These are phyloP conservation scores for Montipora efflorescens DNA, from an alignment of 64 coral and sea anemone species.

Conservation along the genomic window DNA sequence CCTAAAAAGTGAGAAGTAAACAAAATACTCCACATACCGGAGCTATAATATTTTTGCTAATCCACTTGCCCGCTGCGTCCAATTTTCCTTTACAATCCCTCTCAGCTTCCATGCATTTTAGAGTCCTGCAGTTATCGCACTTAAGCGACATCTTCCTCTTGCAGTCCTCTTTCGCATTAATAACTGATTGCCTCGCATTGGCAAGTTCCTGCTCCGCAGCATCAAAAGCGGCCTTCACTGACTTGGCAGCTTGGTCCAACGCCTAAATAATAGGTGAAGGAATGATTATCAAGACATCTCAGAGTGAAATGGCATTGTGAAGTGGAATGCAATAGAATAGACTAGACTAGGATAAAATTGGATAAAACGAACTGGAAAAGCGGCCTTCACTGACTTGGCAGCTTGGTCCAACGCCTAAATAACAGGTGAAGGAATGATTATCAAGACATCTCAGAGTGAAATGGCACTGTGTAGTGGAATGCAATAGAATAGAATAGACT, in stretches of 20 bases:
- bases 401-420: constrained; percentile 84
- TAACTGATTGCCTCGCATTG: constrained; percentile 72
- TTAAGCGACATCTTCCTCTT: constrained; percentile 88
- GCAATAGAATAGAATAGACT: no score
- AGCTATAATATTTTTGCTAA: constrained; percentile 76
- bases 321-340: not conserved
- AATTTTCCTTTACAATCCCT: constrained; percentile 84
- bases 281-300: not conserved
- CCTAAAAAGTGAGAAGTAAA: not conserved
- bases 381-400: constrained; percentile 75
- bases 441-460: no score
- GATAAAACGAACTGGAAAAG: constrained; percentile 22
- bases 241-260: constrained; percentile 79
- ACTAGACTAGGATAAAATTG: no score
- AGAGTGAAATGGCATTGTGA: no score
- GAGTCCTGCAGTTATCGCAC: constrained; percentile 81
- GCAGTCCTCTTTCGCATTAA: constrained; percentile 83
- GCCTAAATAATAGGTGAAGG: constrained; percentile 30
- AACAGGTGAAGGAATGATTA: not conserved
- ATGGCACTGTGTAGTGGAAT: no score
- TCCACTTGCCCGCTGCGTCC: constrained; percentile 91
- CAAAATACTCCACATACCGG: constrained; percentile 58
- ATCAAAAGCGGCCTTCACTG: constrained; percentile 90
- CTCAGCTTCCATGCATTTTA: constrained; percentile 91
- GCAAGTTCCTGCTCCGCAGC: constrained; percentile 75